Conservation (phyloP, 2,888 invertebrate species). For the Orchestes rusci region DNA sequence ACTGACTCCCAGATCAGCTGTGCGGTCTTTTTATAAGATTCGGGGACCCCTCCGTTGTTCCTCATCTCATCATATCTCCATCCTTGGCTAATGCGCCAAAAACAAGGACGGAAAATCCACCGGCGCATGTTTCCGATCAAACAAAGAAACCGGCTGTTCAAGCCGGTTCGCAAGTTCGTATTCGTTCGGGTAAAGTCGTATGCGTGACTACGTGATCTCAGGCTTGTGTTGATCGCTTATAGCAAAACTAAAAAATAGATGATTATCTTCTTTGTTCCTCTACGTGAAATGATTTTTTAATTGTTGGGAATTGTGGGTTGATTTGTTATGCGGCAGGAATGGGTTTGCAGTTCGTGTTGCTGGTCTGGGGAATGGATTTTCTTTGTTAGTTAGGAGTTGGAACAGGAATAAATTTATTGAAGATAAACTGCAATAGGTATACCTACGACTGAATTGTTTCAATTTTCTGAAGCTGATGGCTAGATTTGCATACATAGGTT, state of each 20-base stretch:
- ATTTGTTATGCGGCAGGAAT: slow-evolving; percentile 10
- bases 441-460: too few species aligned
- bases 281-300: slow-evolving; percentile 18
- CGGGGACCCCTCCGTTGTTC: too few species aligned
- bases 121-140: background rate
- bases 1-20: slow-evolving; percentile 35
- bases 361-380: slow-evolving; percentile 2
- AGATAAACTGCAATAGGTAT: too few species aligned
- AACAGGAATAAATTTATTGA: too few species aligned
- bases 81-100: too few species aligned
- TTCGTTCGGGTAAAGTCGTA: slow-evolving; percentile 36
- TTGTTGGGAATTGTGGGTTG: slow-evolving; percentile 5
- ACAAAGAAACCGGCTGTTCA: slow-evolving; percentile 37
- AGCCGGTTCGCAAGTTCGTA: slow-evolving; percentile 36
- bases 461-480: too few species aligned
- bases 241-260: slow-evolving; percentile 16
- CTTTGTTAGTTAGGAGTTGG: too few species aligned
- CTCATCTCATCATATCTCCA: slow-evolving; percentile 26
- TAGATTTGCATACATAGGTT: too few species aligned
- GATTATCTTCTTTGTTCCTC: slow-evolving; percentile 20
- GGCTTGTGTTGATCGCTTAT: slow-evolving; percentile 16
- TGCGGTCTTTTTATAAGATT: slow-evolving; percentile 47
- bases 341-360: background rate
- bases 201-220: slow-evolving; percentile 31
- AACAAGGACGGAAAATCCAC: background rate